phyloP scores from a whole-genome alignment of 2,888 invertebrate species.

The Metallyticus violacea region DNA sequence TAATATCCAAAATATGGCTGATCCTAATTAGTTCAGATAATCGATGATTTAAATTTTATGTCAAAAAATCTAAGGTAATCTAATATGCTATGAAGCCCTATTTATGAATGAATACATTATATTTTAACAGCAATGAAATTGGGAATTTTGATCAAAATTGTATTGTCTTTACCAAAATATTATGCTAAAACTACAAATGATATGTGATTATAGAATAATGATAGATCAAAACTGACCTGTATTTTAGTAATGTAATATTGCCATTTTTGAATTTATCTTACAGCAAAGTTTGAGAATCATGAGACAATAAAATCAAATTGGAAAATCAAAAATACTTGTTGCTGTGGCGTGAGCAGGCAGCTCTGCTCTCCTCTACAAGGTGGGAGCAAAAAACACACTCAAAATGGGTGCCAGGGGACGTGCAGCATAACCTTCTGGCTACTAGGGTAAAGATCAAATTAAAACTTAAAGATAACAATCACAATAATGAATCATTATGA shows the following conservation, averaged over 20 bases:
- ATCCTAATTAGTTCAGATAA: too few species aligned
- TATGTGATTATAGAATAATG: too few species aligned
- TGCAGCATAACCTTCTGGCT: constrained; percentile 24
- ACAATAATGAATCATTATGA: background rate
- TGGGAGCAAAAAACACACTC: constrained; percentile 5
- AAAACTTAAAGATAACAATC: constrained; percentile 1
- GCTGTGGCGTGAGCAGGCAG: background rate
- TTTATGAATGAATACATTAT: too few species aligned
- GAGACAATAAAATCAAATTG: background rate
- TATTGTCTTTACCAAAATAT: too few species aligned
- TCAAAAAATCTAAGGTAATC: too few species aligned
- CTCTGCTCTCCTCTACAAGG: background rate
- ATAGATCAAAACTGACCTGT: too few species aligned
- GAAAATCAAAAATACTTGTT: background rate
- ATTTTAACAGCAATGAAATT: too few species aligned
- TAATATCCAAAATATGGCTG: too few species aligned
- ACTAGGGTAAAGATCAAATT: background rate
- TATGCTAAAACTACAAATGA: too few species aligned
- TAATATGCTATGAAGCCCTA: too few species aligned
- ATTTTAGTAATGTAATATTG: background rate
- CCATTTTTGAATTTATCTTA: background rate
- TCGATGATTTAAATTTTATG: too few species aligned
- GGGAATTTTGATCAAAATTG: too few species aligned
- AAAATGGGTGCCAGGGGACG: constrained; percentile 24
- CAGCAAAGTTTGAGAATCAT: background rate